These are phyloP conservation scores for Pomacea canaliculata DNA, from an alignment of 2,888 invertebrate genomes.

Conservation along the genomic window DNA sequence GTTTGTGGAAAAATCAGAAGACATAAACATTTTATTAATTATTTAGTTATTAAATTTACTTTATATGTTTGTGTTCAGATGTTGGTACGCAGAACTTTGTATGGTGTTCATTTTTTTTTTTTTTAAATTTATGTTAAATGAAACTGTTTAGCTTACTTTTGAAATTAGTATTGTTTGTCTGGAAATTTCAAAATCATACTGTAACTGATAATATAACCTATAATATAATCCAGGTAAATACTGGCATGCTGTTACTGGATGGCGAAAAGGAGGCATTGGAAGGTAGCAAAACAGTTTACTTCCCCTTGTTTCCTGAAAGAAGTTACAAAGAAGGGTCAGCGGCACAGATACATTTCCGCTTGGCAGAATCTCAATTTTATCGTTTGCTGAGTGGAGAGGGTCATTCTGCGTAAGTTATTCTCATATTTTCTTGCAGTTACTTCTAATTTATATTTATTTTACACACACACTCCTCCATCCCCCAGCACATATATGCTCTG, in stretches of 20 bases:
- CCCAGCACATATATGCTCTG: too few species aligned
- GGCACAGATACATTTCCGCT: conserved; percentile 60
- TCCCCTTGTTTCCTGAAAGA: conserved; percentile 54
- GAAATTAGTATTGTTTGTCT: too few species aligned
- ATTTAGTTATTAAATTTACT: conserved; percentile 7
- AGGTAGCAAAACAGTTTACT: conserved; percentile 49
- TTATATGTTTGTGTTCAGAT: not conserved
- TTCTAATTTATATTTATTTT: too few species aligned
- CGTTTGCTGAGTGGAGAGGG: conserved; percentile 46
- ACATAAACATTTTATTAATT: not conserved
- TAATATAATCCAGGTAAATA: conserved; percentile 43
- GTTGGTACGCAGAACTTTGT: not conserved
- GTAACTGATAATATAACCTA: too few species aligned
- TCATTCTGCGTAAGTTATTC: not conserved
- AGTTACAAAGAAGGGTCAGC: conserved; percentile 61
- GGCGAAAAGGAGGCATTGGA: conserved; percentile 59
- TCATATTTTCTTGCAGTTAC: too few species aligned
- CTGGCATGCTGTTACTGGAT: conserved; percentile 54
- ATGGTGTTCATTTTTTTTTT: not conserved
- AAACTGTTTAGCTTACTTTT: too few species aligned
- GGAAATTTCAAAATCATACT: too few species aligned
- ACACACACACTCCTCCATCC: too few species aligned
- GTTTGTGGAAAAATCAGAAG: conserved; percentile 27
- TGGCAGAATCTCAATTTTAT: conserved; percentile 65
- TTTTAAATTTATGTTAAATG: too few species aligned